These are phyloP conservation scores for Pissodes strobi DNA, from an alignment of 1,140 invertebrate genomes.

Conservation along the genomic window DNA sequence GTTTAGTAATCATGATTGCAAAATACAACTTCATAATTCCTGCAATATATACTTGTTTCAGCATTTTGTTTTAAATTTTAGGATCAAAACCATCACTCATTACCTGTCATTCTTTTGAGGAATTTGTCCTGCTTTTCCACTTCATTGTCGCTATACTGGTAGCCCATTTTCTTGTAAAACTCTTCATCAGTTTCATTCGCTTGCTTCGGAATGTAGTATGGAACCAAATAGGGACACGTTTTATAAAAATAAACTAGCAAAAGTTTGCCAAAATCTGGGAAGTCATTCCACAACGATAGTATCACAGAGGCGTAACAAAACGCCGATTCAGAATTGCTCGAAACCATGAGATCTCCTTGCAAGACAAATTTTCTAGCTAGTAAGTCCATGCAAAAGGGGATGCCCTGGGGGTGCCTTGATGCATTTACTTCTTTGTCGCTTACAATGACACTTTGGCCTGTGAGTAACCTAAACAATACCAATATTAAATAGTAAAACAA, in stretches of 20 bases:
- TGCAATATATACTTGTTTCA: too few species aligned
- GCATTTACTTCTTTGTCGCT: conserved; percentile 64
- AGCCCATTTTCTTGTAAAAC: conserved; percentile 69
- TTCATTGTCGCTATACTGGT: conserved; percentile 66
- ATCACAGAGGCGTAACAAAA: conserved; percentile 81
- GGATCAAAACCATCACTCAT: too few species aligned
- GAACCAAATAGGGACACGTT: conserved; percentile 83
- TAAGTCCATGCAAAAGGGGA: conserved; percentile 68
- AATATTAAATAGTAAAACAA: too few species aligned
- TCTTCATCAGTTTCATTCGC: conserved; percentile 72
- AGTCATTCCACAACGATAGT: conserved; percentile 76
- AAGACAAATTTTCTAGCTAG: conserved; percentile 78
- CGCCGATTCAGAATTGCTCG: conserved; percentile 80
- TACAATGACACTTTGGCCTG: conserved; percentile 68
- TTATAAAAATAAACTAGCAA: conserved; percentile 77
- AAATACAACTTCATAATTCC: conserved; percentile 71
- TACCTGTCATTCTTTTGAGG: conserved; percentile 80
- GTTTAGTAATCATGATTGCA: conserved; percentile 73
- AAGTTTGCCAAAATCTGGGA: conserved; percentile 78
- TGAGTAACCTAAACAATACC: conserved; percentile 71
- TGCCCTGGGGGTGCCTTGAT: conserved; percentile 72
- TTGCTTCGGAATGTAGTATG: conserved; percentile 72
- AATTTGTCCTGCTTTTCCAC: conserved; percentile 83
- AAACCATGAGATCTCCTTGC: conserved; percentile 80
- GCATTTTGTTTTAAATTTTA: too few species aligned